A percentile compares a stretch with the other conserved stretches of the same genome.
These are phyloP conservation scores for Matsumurasca onukii DNA, from an alignment of 1,140 invertebrate species.

Conservation along the genomic window DNA sequence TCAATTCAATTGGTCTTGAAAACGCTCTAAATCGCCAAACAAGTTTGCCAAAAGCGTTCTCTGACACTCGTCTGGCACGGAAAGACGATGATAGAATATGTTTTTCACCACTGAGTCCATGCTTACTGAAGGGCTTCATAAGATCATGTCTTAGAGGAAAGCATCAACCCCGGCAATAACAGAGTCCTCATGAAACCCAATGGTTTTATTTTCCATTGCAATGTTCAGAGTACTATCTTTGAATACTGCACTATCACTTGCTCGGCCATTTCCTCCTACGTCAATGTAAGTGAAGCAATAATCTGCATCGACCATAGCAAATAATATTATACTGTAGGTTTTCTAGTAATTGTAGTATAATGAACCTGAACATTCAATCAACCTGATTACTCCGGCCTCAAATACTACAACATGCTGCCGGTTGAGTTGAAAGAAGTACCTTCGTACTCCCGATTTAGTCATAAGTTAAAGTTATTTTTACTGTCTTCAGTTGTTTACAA, in stretches of 20 bases:
- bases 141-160: constrained; percentile 30
- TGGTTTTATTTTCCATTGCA: constrained; percentile 32
- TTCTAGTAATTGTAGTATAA: background rate
- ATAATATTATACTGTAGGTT: background rate
- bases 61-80: constrained; percentile 43
- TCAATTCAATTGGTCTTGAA: constrained; percentile 22
- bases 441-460: too few species aligned
- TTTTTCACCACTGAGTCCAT: constrained; percentile 14
- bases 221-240: constrained; percentile 23
- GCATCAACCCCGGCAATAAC: constrained; percentile 35
- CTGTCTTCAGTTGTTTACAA: too few species aligned
- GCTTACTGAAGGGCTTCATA: constrained; percentile 35
- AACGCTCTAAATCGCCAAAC: constrained; percentile 44
- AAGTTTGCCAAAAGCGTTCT: constrained; percentile 52
- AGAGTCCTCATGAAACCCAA: constrained; percentile 21
- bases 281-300: constrained; percentile 3
- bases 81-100: background rate
- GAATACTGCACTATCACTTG: constrained; percentile 26
- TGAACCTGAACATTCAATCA: constrained; percentile 11
- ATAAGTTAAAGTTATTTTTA: too few species aligned
- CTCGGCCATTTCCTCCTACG: constrained; percentile 29
- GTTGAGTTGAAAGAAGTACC: too few species aligned
- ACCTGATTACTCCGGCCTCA: too few species aligned
- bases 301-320: constrained; percentile 6
- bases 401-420: too few species aligned